Conservation (phyloP, 64 coral and sea anemone species). For the Montipora sp. region DNA sequence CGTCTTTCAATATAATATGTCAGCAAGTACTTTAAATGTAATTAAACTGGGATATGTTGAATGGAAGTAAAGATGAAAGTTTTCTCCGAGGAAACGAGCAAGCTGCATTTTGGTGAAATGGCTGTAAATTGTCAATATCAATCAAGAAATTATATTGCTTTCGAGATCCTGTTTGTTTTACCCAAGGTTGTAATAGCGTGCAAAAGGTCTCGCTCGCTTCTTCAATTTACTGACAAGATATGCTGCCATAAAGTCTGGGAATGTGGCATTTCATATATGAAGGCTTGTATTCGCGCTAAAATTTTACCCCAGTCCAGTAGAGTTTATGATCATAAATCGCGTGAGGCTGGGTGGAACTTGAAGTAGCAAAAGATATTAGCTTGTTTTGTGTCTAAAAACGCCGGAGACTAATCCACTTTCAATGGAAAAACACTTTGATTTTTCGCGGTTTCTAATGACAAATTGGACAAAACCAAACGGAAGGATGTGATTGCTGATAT, state of each 20-base stretch:
- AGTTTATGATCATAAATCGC: not conserved
- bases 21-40: conserved; percentile 4
- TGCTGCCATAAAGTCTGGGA: not conserved
- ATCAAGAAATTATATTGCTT: too few species aligned
- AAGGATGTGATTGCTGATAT: conserved; percentile 28
- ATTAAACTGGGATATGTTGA: not conserved
- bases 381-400: not conserved
- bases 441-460: not conserved
- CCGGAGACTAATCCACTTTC: not conserved
- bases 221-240: not conserved
- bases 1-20: not conserved
- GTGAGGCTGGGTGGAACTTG: not conserved
- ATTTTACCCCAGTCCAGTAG: not conserved
- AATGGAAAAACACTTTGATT: not conserved
- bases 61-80: not conserved
- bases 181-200: not conserved
- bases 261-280: not conserved
- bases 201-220: not conserved
- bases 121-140: not conserved
- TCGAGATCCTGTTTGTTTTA: not conserved
- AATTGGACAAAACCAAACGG: conserved; percentile 7
- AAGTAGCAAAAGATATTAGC: not conserved
- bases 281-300: not conserved
- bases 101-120: not conserved
- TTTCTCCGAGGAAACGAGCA: not conserved